A percentile compares a stretch with the other conserved stretches of the same genome.
Conservation (phyloP, 2,113 vertebrate species). For the Triplophysa rosa region DNA sequence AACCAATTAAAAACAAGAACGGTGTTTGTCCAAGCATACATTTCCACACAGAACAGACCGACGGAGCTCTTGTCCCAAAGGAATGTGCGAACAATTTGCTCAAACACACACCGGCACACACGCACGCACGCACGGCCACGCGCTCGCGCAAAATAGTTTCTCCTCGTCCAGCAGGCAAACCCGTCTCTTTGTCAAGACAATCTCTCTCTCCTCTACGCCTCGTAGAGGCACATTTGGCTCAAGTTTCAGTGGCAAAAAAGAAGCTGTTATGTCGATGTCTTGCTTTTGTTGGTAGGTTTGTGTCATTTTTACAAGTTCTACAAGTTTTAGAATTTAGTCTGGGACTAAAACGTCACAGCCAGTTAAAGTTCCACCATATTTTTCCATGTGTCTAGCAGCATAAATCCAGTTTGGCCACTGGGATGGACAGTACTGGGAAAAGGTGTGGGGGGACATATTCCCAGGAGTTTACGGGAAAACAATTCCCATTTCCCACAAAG, state of each 20-base stretch:
- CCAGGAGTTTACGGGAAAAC: conserved; percentile 62
- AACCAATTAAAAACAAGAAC: conserved; percentile 20
- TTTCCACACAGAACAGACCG: conserved; percentile 90
- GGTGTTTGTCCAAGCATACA: conserved; percentile 81
- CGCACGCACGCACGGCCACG: conserved; percentile 12
- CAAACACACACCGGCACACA: conserved; percentile 49
- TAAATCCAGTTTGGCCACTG: conserved; percentile 99
- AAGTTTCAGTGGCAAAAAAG: conserved; percentile 98
- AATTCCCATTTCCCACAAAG: conserved; percentile 66
- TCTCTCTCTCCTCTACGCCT: conserved; percentile 91
- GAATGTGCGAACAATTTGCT: conserved; percentile 99
- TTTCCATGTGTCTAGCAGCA: conserved; percentile 92
- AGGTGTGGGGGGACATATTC: conserved; percentile 82
- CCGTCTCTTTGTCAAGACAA: conserved; percentile 83
- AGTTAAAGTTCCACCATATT: conserved; percentile 78
- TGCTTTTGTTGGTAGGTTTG: conserved; percentile 55
- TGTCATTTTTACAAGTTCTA: conserved; percentile 68
- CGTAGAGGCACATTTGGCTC: conserved; percentile 99
- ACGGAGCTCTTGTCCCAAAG: conserved; percentile 89
- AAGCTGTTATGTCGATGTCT: conserved; percentile 60
- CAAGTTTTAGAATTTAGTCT: conserved; percentile 99
- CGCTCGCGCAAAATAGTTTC: conserved; percentile 68
- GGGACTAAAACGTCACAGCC: conserved; percentile 99
- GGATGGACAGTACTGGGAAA: conserved; percentile 89
- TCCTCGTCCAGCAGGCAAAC: conserved; percentile 73